These are phyloP conservation scores for Buceros bicornis DNA, from an alignment of 2,797 vertebrate species.

Conservation along the genomic window DNA sequence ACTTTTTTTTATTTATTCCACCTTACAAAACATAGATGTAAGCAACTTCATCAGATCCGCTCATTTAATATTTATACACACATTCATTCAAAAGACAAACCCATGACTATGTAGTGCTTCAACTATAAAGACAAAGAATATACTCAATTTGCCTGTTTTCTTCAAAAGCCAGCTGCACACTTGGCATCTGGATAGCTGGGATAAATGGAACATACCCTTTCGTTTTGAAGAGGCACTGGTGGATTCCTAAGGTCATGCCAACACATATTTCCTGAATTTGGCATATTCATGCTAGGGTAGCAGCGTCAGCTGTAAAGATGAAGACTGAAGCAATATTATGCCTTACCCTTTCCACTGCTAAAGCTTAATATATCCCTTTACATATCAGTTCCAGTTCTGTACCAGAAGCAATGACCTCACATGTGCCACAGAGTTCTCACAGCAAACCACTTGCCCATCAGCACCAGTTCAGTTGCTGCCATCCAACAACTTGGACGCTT, in stretches of 20 bases:
- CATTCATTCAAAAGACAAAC: background rate
- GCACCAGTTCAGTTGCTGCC: background rate
- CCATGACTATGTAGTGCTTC: background rate
- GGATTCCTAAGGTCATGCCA: background rate
- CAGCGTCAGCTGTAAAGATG: background rate
- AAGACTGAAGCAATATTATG: background rate
- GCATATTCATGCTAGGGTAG: background rate
- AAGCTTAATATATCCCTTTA: background rate
- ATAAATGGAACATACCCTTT: background rate
- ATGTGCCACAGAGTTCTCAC: background rate
- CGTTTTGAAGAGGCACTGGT: background rate
- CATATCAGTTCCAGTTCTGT: background rate
- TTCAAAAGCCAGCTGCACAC: background rate
- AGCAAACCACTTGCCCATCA: background rate
- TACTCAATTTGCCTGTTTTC: background rate
- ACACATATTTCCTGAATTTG: background rate
- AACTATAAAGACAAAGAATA: background rate
- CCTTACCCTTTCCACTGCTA: background rate
- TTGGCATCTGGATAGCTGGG: background rate
- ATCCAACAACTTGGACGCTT: fast-evolving
- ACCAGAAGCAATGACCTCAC: background rate
- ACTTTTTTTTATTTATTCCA: slow-evolving; percentile 17
- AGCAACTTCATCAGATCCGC: slow-evolving; percentile 1
- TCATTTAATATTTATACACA: slow-evolving; percentile 44
- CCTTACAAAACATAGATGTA: background rate